Conservation (phyloP, 2,113 vertebrate genomes). For the Stigmatopora nigra region DNA sequence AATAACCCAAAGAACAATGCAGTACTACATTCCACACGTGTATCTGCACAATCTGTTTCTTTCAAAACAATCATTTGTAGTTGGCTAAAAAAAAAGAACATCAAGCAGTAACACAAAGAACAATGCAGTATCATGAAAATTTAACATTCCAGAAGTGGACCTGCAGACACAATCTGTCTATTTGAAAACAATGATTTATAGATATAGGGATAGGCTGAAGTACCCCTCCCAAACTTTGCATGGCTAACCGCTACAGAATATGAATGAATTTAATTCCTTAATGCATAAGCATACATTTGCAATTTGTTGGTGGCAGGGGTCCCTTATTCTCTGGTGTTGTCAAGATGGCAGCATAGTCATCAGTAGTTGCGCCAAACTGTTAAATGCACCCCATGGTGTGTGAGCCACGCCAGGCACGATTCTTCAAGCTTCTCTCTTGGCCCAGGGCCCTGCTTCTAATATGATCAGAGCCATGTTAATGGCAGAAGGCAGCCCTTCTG, state of each 20-base stretch:
- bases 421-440: conserved; percentile 34
- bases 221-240: no score
- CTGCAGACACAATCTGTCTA: no score
- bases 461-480: conserved; percentile 51
- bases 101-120: no score
- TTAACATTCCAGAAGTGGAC: no score
- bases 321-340: conserved; percentile 25
- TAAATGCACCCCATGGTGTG: conserved; percentile 45
- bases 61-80: not conserved
- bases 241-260: no score
- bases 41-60: not conserved
- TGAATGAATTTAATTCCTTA: not conserved
- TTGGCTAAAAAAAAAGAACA: no score
- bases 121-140: no score
- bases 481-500: conserved; percentile 47
- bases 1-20: no score
- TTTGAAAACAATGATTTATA: no score
- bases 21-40: not conserved
- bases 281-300: not conserved
- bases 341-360: conserved; percentile 33
- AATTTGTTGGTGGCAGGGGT: conserved; percentile 14
- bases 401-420: conserved; percentile 34
- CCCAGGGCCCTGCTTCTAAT: conserved; percentile 39
- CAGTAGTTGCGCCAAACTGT: conserved; percentile 46
- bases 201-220: no score